Evolutionary conservation across 2,888 invertebrate genomes (phyloP).

Genomic region (Lasioglossum vierecki): DNA sequence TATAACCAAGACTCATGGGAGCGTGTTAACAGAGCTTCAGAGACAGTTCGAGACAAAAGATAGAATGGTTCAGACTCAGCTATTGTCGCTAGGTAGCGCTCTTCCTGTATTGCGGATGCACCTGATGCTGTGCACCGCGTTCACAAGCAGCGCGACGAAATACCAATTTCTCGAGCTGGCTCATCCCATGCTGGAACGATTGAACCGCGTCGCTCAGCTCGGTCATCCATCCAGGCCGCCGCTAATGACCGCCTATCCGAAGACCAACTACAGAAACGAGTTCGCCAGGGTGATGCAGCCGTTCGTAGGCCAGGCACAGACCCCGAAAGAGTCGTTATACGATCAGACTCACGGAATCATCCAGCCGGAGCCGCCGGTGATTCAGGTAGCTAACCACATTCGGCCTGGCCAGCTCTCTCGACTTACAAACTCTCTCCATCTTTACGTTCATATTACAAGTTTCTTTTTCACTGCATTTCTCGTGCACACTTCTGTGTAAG

Average conservation of each 20-base stretch:
- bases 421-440: conserved; percentile 43
- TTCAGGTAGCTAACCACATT: conserved; percentile 72
- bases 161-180: conserved; percentile 90
- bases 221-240: conserved; percentile 86
- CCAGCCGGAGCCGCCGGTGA: conserved; percentile 74
- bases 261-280: conserved; percentile 87
- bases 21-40: conserved; percentile 88
- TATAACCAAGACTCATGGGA: conserved; percentile 88
- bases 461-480: conserved; percentile 67
- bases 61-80: conserved; percentile 85
- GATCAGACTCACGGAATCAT: conserved; percentile 75
- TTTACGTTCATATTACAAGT: conserved; percentile 64
- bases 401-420: conserved; percentile 27
- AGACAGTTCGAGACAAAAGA: conserved; percentile 87
- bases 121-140: conserved; percentile 89
- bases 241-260: conserved; percentile 75
- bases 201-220: conserved; percentile 88
- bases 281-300: conserved; percentile 88
- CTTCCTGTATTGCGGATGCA: conserved; percentile 89
- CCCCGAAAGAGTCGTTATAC: conserved; percentile 76
- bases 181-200: conserved; percentile 88
- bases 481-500: conserved; percentile 60
- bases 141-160: conserved; percentile 89
- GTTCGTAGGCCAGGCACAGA: conserved; percentile 84
- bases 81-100: conserved; percentile 86